phyloP scores from a whole-genome alignment of 1,140 invertebrate species.

The Pantala flavescens region DNA sequence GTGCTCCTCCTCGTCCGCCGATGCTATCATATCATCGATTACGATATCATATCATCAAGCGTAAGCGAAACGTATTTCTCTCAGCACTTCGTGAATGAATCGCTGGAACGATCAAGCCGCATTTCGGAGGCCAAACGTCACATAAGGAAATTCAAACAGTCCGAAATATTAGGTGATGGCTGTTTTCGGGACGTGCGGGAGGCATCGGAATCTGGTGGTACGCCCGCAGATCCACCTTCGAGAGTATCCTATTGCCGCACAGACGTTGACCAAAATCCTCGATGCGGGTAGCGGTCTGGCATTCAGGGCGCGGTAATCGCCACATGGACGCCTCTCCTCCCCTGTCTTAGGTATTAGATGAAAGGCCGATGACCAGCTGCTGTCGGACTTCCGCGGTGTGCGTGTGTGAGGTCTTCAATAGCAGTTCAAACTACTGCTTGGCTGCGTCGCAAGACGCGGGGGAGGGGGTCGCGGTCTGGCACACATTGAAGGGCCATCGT shows the following conservation, averaged over 20 bases:
- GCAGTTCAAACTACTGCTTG: too few relatives aligned
- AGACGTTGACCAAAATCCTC: constrained; percentile 29
- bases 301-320: constrained; percentile 27
- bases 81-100: constrained; percentile 32
- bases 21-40: constrained; percentile 39
- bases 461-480: too few relatives aligned
- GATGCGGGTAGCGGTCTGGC: constrained; percentile 28
- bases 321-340: constrained; percentile 32
- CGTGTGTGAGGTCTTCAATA: too few relatives aligned
- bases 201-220: constrained; percentile 32
- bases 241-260: too few relatives aligned
- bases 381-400: too few relatives aligned
- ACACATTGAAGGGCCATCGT: too few relatives aligned
- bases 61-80: constrained; percentile 24
- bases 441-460: too few relatives aligned
- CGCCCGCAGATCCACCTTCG: constrained; percentile 25
- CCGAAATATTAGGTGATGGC: constrained; percentile 29
- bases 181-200: constrained; percentile 28
- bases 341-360: constrained; percentile 26
- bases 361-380: too few relatives aligned
- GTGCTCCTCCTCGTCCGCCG: constrained; percentile 29
- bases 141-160: constrained; percentile 29
- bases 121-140: constrained; percentile 38
- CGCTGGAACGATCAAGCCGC: constrained; percentile 36
- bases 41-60: constrained; percentile 40